Evolutionary conservation across 2,113 vertebrate species (phyloP), one percentile per base, ranked within the genome.

Genomic region (Damaliscus lunatus): DNA sequence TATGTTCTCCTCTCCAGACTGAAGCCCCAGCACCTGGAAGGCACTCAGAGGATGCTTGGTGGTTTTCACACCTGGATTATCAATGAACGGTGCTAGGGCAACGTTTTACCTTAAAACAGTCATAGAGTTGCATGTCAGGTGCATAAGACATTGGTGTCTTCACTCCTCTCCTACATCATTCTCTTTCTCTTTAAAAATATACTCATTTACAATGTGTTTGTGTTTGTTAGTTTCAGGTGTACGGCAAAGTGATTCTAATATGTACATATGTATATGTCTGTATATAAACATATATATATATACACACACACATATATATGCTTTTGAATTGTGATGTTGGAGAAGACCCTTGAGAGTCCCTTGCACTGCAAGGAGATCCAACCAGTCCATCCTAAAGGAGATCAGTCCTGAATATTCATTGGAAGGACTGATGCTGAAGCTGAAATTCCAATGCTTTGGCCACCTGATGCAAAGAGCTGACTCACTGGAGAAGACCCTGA

Each of bases 271-370:
- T 27, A 7, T 46, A 12, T 27, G 25, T 15, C 23, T 40, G 5
- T 5, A 11, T n/a, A 7, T 33, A n/a, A 0, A n/a, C 3, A 36
- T 21, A 67, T 36, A 9, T 17, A 19, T 4, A 36, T 1, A 19
- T 4, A 25, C 3, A 57, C 4, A 36, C 9, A 71, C 0, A 40
- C 3, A 74, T 23, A 40, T 25, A 40, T 74, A 25, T 25, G 6
- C 40, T 78, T 43, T 78, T 46, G 31, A 33, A 64, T 0, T 64
- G 31, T 23, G 67, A 0, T 23, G 5, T 23, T 71, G n/a, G 17
- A 36, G n/a, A 71, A 71, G 67, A 40, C 67, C 19, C 67, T 71
- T 71, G n/a, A 71, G 67, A 71, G n/a, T 71, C 5, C 19, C 19
- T 40, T 71, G 67, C 0, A 36, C n/a, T 23, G 4, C n/a, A 23